phyloP scores from a whole-genome alignment of 64 coral and sea anemone genomes.

The Catalaphyllia jardinei region DNA sequence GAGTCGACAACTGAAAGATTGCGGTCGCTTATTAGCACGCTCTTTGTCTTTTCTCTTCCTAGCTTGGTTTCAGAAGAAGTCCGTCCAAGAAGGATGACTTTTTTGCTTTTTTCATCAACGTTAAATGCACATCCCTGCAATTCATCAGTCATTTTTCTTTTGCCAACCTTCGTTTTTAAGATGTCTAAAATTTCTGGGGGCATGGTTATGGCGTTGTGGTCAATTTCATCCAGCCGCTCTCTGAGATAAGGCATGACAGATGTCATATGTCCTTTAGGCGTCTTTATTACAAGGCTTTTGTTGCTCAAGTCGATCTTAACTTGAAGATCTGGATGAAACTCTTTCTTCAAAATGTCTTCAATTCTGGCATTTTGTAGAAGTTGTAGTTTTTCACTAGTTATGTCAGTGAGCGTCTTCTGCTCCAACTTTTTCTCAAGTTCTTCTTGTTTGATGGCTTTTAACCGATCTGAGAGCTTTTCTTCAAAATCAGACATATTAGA shows the following conservation, averaged over 20 bases:
- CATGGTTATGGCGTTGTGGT: not conserved
- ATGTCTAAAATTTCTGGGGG: conserved; percentile 33
- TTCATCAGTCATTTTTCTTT: conserved; percentile 23
- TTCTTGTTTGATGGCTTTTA: conserved; percentile 13
- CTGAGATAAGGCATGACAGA: not conserved
- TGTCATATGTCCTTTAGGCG: conserved; percentile 4
- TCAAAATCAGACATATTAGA: conserved; percentile 24
- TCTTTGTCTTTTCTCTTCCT: not conserved
- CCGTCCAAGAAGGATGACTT: conserved; percentile 5
- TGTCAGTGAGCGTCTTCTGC: conserved; percentile 16
- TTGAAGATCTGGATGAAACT: conserved; percentile 13
- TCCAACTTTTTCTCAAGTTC: conserved; percentile 26
- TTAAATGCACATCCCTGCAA: conserved; percentile 16
- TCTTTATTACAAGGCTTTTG: conserved; percentile 7
- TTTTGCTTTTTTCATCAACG: conserved; percentile 5
- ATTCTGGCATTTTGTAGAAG: not conserved
- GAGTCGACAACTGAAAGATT: not conserved
- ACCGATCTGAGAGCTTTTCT: not conserved
- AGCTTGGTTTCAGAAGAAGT: not conserved
- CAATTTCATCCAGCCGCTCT: conserved; percentile 35
- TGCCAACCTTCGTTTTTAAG: conserved; percentile 10
- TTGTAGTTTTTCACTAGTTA: not conserved
- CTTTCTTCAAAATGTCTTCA: conserved; percentile 15
- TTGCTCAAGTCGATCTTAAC: not conserved
- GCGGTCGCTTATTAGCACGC: not conserved